phyloP scores from a whole-genome alignment of 1,140 invertebrate species.

The Myzus persicae region DNA sequence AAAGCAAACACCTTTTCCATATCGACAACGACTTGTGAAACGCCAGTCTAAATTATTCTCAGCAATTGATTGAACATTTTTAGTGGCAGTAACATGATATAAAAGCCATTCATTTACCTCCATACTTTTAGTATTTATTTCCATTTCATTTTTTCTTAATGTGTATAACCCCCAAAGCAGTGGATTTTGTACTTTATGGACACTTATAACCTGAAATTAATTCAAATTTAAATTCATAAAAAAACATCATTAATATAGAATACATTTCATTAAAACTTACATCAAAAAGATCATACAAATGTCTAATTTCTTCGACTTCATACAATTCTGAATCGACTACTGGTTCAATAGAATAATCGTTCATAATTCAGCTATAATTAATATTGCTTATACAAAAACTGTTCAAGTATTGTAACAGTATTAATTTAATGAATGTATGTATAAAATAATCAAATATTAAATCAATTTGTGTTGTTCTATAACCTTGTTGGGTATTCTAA shows the following conservation, averaged over 20 bases:
- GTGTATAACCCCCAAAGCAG: constrained; percentile 30
- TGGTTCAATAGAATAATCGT: constrained; percentile 1
- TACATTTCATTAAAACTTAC: constrained; percentile 30
- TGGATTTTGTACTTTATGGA: constrained; percentile 31
- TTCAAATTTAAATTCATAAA: background rate
- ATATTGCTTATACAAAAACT: background rate
- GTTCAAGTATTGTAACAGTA: background rate
- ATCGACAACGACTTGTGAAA: constrained; percentile 33
- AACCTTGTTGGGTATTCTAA: background rate
- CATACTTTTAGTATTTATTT: background rate
- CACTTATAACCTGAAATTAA: constrained; percentile 4
- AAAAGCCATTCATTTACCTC: constrained; percentile 17
- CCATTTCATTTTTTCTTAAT: constrained; percentile 40
- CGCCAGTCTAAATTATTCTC: constrained; percentile 43
- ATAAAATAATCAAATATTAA: background rate
- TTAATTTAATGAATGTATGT: background rate
- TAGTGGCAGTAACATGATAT: constrained; percentile 37
- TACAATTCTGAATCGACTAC: constrained; percentile 23
- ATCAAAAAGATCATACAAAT: constrained; percentile 40
- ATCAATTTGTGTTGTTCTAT: background rate
- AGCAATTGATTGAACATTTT: constrained; percentile 35
- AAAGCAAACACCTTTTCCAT: constrained; percentile 43
- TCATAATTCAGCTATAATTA: background rate
- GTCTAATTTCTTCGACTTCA: constrained; percentile 27
- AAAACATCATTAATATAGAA: background rate